Evolutionary conservation across 2,888 invertebrate genomes (phyloP), one percentile per base, ranked within the genome.

Genomic region (Malthinus flaveolus): DNA sequence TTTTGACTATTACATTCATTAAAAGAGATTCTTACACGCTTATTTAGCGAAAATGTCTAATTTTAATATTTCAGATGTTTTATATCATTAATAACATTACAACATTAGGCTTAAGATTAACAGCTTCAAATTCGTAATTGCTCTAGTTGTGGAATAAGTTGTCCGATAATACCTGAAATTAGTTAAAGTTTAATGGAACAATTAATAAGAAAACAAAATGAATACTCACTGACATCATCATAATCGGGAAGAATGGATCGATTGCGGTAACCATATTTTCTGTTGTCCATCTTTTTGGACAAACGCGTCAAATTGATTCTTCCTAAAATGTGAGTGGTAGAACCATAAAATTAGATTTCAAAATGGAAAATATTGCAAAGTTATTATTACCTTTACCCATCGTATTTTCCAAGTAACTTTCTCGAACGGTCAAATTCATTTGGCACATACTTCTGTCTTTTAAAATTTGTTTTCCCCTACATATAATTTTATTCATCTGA

Each of bases 401-500:
- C n/a, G 39, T 23, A 42, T n/a, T n/a, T 12, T 46, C 32, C 4
- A 46, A 15, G 1, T 1, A 5, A 10, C 32, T 46, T 32, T 32
- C 32, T 9, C 10, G 46, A 6, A 32, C 5, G 4, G 46, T 23
- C 12, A 33, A 46, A 32, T 42, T 42, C 7, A 9, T 7, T n/a
- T 42, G 39, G 15, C 39, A 31, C 33, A 76, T 68, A 59, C 77
- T 78, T 15, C 76, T 63, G 44, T 77, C 72, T 65, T 74, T 71
- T 15, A 76, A 56, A 49, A 77, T 70, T 58, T 74, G 64, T 61
- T 71, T 68, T 9, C 75, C 74, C 62, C 68, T 68, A 13, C 63
- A 64, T 13, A 71, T 66, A 9, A 76, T 70, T 15, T 72, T 68
- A 23, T 70, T 67, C 35, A 76, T 42, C 9, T 13, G 10, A 42